Conservation (phyloP, 2,113 vertebrate genomes). For the Haplotaxodon microlepis region DNA sequence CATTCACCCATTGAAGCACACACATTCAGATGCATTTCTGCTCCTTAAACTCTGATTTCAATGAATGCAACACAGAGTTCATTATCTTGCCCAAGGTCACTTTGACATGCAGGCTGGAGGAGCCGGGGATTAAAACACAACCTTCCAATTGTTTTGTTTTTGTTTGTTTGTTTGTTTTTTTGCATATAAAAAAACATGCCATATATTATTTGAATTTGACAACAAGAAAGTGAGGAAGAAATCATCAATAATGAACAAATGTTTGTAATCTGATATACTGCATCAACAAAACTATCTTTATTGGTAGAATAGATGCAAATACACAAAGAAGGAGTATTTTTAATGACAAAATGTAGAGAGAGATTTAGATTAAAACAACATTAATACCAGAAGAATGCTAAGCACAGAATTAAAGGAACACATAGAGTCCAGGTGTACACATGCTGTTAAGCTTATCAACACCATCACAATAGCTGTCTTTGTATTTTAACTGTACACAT, state of each 20-base stretch:
- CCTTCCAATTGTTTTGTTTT: not conserved
- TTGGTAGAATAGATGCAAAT: not conserved
- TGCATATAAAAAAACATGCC: rapidly evolving
- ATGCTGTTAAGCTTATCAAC: not conserved
- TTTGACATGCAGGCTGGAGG: not conserved
- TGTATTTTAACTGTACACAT: not conserved
- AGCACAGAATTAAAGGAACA: not conserved
- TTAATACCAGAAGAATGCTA: not conserved
- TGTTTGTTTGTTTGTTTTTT: not conserved
- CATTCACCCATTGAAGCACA: not conserved
- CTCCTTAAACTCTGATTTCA: not conserved
- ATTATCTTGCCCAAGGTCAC: not conserved
- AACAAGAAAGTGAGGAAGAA: not conserved
- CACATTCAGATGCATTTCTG: not conserved
- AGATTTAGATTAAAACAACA: not conserved
- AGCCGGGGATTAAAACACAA: rapidly evolving
- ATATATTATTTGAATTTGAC: not conserved
- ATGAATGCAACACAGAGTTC: rapidly evolving
- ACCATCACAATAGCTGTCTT: not conserved
- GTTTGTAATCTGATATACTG: not conserved
- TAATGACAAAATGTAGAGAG: not conserved
- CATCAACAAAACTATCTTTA: not conserved
- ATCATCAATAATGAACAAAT: not conserved
- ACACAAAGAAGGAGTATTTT: not conserved
- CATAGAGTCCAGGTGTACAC: rapidly evolving